Base-by-base conservation (phyloP, 2,797 vertebrate genomes). In the Chiloscyllium punctatum region DNA sequence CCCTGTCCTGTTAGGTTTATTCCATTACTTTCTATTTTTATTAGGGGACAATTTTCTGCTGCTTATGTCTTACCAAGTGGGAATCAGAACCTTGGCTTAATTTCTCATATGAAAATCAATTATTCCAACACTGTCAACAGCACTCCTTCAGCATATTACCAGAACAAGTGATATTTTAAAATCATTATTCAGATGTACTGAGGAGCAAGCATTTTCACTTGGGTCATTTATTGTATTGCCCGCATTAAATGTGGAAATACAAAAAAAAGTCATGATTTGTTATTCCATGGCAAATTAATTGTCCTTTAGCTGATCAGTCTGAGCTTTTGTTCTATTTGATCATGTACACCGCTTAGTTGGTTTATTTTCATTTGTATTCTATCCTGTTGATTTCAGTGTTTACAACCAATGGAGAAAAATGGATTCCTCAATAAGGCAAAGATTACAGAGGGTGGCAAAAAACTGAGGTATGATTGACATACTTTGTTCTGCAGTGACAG, bases 361-460 rank as follows among this genome's bases (percentile, higher is more conserved):
- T 51, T 51, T 33, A 0, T 95, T 77, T 95, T 95, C 42, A 95
- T n/a, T 51, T 57, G 71, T 53, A n/a, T 77, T 27, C 48, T 53
- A 8, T 72, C 42, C 6, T 94, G 92, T 72, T 72, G 33, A 48
- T 94, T 94, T 77, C 48, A 72, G 42, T 94, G 68, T 95, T 97
- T 97, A 25, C 97, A 99, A 98, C 97, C 97, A 96, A 97, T 97
- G 95, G 96, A 98, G 95, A 98, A 99, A 97, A 98, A 98, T 97
- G 98, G 98, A 94, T 98, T 98, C 96, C 97, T 99, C 97, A 98
- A 99, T 92, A 98, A 99, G 97, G 98, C 99, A 95, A 99, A 99
- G 97, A 99, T 99, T 97, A 98, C 98, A 94, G 98, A 99, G 1
- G 97, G 98, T n/a, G 99, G 99, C 87, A 99, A 99, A 96, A 99